A percentile compares a stretch with the other conserved stretches of the same genome.
phyloP scores from a whole-genome alignment of 2,888 invertebrate genomes.

The Tolmerus cingulatus region DNA sequence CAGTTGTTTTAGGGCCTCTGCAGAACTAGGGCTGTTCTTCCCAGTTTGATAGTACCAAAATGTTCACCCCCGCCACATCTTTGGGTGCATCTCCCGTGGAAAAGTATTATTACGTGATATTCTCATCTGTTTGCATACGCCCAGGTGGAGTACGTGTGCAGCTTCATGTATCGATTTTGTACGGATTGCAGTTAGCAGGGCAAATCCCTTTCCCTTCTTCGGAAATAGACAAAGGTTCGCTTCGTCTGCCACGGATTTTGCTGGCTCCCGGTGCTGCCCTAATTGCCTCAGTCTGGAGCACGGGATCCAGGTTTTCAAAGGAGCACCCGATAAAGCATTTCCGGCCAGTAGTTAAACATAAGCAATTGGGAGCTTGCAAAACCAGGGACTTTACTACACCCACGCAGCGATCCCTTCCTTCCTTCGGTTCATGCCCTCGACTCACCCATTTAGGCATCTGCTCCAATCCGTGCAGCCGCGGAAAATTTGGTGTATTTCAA shows the following conservation, averaged over 20 bases:
- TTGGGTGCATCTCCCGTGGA: background rate
- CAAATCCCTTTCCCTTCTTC: background rate
- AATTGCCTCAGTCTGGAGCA: slow-evolving; percentile 12
- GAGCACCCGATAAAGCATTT: background rate
- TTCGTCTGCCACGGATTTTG: background rate
- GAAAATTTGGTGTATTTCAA: background rate
- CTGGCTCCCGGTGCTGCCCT: background rate
- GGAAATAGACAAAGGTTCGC: background rate
- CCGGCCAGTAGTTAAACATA: slow-evolving; percentile 23
- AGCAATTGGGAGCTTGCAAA: background rate
- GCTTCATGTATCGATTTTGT: background rate
- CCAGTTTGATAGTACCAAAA: background rate
- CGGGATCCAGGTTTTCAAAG: background rate
- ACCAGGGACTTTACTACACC: background rate
- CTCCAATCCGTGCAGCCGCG: background rate
- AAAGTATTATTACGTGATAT: background rate
- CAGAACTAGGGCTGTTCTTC: background rate
- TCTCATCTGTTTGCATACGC: background rate
- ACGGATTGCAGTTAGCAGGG: background rate
- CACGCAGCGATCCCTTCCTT: background rate
- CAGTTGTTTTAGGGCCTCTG: background rate
- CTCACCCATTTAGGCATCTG: too few relatives aligned
- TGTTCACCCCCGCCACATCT: background rate
- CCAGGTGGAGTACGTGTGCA: background rate
- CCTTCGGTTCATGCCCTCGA: background rate